These are phyloP conservation scores for Metallyticus violacea DNA, from an alignment of 2,888 invertebrate genomes.

Conservation along the genomic window DNA sequence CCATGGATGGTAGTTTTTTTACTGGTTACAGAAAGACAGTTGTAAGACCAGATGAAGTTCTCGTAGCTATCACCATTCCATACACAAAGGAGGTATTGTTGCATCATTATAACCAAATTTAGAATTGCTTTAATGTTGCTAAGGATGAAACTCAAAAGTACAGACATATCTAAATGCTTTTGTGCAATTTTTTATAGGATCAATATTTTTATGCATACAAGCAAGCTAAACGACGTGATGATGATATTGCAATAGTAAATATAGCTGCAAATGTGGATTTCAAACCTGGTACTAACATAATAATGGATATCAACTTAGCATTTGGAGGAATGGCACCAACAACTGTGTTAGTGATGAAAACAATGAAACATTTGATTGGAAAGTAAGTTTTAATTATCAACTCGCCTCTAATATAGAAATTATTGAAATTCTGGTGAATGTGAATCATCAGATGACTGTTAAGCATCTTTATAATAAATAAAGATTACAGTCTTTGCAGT, in stretches of 20 bases:
- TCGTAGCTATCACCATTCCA: constrained; percentile 78
- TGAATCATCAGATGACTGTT: too few relatives aligned
- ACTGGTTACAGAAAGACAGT: constrained; percentile 80
- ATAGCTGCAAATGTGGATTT: constrained; percentile 74
- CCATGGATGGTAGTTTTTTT: constrained; percentile 78
- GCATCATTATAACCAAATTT: not conserved
- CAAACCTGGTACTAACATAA: constrained; percentile 51
- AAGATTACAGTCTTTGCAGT: too few relatives aligned
- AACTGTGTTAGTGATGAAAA: constrained; percentile 68
- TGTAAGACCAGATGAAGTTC: constrained; percentile 70
- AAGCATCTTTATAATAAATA: too few relatives aligned
- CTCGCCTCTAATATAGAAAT: not conserved
- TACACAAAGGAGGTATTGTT: constrained; percentile 54
- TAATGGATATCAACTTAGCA: constrained; percentile 66
- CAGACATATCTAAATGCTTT: not conserved
- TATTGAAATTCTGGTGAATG: too few relatives aligned
- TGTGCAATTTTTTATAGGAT: constrained; percentile 41
- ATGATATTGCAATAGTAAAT: constrained; percentile 95
- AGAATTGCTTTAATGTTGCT: not conserved
- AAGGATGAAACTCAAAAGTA: not conserved
- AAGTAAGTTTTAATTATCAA: constrained; percentile 42
- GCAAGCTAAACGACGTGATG: constrained; percentile 87
- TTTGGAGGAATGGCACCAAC: constrained; percentile 93
- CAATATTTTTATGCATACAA: constrained; percentile 81
- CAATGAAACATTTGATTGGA: constrained; percentile 58